Percentiles rank a stretch among this genome's conserved stretches.
phyloP scores from a whole-genome alignment of 1,140 invertebrate species.

The Vollenhovia emeryi region DNA sequence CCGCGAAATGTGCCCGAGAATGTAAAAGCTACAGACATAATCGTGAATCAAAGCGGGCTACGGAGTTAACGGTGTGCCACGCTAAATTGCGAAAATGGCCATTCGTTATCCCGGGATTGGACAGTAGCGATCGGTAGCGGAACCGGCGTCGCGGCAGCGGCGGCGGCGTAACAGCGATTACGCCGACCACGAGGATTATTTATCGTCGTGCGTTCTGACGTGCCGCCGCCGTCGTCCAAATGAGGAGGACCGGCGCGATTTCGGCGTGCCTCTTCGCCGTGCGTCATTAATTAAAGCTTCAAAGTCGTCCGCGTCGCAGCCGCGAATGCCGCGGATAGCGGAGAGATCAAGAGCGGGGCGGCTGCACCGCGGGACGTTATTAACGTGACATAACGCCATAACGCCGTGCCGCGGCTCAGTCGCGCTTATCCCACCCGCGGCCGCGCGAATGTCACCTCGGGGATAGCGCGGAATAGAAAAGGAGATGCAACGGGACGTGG shows the following conservation, averaged over 20 bases:
- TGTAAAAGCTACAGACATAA: background rate
- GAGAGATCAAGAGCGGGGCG: conserved; percentile 71
- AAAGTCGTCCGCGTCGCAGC: conserved; percentile 72
- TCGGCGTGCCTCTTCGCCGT: conserved; percentile 61
- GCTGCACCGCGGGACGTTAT: conserved; percentile 70
- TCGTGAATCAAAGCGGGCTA: conserved; percentile 1
- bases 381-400: conserved; percentile 79
- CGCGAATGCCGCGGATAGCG: conserved; percentile 71
- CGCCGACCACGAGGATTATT: conserved; percentile 70
- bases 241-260: conserved; percentile 71
- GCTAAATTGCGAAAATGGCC: conserved; percentile 43
- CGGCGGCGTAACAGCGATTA: conserved; percentile 63
- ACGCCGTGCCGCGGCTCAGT: conserved; percentile 46
- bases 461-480: conserved; percentile 61
- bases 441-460: conserved; percentile 25
- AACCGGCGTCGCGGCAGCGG: background rate
- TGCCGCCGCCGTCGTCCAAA: conserved; percentile 57
- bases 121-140: conserved; percentile 34
- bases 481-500: conserved; percentile 55
- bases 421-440: background rate
- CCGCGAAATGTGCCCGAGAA: background rate
- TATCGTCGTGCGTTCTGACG: conserved; percentile 59
- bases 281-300: conserved; percentile 79
- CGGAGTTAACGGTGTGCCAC: conserved; percentile 22
- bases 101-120: conserved; percentile 31